These are phyloP conservation scores for Nycticebus coucang DNA, from an alignment of 2,113 vertebrate species.

Conservation along the genomic window DNA sequence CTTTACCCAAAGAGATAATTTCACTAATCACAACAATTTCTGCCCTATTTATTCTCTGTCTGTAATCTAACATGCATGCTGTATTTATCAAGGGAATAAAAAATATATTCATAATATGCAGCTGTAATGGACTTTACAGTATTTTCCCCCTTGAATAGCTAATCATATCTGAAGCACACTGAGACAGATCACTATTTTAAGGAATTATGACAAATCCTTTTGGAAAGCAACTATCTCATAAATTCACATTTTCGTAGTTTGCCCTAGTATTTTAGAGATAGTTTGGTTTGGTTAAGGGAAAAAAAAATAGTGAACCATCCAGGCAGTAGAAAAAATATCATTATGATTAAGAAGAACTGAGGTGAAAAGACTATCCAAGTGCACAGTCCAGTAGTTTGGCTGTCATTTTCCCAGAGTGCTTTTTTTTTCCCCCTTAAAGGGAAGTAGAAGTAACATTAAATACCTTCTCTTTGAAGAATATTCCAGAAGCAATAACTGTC, in stretches of 20 bases:
- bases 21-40: conserved; percentile 13
- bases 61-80: not conserved
- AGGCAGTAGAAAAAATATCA: not conserved
- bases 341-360: not conserved
- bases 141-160: not conserved
- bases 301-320: not conserved
- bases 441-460: conserved; percentile 1
- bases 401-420: not conserved
- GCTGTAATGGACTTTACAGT: not conserved
- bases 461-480: not conserved
- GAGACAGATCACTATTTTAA: conserved; percentile 1
- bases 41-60: not conserved
- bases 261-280: not conserved
- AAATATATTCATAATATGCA: not conserved
- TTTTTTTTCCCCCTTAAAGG: not conserved
- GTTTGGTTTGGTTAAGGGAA: not conserved
- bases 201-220: conserved; percentile 12
- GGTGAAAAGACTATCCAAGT: not conserved
- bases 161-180: not conserved
- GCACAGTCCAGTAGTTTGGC: not conserved
- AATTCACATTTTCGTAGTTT: conserved; percentile 22
- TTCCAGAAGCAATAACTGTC: not conserved
- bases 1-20: not conserved
- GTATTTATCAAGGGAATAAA: conserved; percentile 19
- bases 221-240: conserved; percentile 21